A percentile compares a stretch with the other conserved stretches of the same genome.
These are phyloP conservation scores for Desmodus rotundus DNA, from an alignment of 2,113 vertebrate genomes.

Conservation along the genomic window DNA sequence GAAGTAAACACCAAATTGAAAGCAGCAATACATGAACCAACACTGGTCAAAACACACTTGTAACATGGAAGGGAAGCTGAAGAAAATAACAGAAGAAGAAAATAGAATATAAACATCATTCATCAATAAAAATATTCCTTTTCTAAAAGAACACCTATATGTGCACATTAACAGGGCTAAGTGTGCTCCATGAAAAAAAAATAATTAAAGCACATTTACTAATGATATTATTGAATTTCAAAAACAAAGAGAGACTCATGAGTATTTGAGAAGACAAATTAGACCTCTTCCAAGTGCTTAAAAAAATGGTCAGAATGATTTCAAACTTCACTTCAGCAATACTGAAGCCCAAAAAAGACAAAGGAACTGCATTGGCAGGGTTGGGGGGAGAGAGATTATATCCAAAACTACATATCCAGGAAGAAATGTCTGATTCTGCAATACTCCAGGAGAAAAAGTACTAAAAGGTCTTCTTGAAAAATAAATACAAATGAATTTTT, in stretches of 20 bases:
- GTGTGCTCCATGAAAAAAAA: background rate
- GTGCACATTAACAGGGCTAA: background rate
- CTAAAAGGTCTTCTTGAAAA: background rate
- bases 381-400: background rate
- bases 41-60: background rate
- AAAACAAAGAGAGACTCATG: background rate
- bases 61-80: background rate
- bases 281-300: background rate
- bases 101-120: background rate
- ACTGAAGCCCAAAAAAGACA: background rate
- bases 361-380: background rate
- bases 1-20: background rate
- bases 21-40: background rate
- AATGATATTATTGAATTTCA: background rate
- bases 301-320: background rate
- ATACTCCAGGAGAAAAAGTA: background rate
- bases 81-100: background rate
- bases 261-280: background rate
- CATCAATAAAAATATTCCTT: background rate
- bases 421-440: background rate
- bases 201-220: background rate
- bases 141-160: background rate
- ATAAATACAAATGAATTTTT: background rate
- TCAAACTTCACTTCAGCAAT: background rate
- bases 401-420: background rate